Evolutionary conservation across 2,113 vertebrate genomes (phyloP).

Genomic region (Peromyscus maniculatus): DNA sequence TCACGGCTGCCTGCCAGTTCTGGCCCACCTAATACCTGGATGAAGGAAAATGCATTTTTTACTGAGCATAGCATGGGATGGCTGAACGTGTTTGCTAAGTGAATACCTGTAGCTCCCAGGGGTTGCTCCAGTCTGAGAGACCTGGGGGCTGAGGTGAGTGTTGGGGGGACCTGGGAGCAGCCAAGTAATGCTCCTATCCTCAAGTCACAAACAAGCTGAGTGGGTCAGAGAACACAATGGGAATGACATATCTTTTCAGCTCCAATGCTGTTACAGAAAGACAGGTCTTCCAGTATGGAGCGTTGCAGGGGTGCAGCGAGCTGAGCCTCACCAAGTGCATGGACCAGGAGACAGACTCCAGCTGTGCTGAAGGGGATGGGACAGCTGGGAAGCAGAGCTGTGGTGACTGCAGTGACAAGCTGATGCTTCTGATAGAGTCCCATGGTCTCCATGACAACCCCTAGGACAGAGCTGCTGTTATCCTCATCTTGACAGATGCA

Average conservation of each 20-base stretch:
- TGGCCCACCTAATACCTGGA: background rate
- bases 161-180: background rate
- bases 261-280: background rate
- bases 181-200: background rate
- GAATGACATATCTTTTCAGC: background rate
- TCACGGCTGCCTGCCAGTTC: background rate
- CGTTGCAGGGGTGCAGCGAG: background rate
- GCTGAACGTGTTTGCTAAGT: background rate
- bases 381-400: too few relatives aligned
- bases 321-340: background rate
- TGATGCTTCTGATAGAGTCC: background rate
- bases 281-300: background rate
- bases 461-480: rapidly evolving
- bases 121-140: background rate
- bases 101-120: background rate
- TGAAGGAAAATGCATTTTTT: background rate
- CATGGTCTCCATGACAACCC: background rate
- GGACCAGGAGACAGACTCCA: background rate
- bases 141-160: background rate
- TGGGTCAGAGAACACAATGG: background rate
- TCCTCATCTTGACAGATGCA: background rate
- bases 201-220: too few relatives aligned
- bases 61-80: background rate
- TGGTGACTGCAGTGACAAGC: rapidly evolving
- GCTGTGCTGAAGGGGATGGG: background rate